Conservation (phyloP, 2,797 vertebrate species). For the Corythornis leucogaster region DNA sequence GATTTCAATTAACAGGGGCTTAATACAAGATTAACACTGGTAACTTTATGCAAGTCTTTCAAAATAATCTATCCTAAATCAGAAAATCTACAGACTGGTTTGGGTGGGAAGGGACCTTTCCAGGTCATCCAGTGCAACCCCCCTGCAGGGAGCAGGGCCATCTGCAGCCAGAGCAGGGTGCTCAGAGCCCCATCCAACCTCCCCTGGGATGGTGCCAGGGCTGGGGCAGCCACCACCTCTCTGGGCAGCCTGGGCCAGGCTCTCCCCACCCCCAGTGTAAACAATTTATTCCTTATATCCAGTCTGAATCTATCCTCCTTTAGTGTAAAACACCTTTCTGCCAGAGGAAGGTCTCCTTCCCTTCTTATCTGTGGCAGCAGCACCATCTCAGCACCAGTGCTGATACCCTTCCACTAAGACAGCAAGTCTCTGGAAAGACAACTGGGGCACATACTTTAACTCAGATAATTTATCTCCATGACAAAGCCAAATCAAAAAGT, state of each 20-base stretch:
- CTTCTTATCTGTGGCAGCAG: not conserved
- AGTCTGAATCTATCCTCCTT: not conserved
- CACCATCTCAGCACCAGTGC: not conserved
- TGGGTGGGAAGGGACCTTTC: not conserved
- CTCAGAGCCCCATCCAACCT: not conserved
- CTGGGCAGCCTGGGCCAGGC: not conserved
- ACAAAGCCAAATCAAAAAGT: not conserved
- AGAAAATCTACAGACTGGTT: not conserved
- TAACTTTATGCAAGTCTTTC: not conserved
- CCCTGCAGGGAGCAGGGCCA: not conserved
- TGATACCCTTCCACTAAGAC: not conserved
- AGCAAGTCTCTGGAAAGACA: not conserved
- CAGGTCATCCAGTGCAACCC: not conserved
- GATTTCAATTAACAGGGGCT: not conserved
- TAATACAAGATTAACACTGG: not conserved
- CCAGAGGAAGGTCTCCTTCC: not conserved
- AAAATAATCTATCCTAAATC: not conserved
- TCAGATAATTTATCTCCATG: not conserved
- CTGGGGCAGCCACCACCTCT: not conserved
- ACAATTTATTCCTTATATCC: not conserved
- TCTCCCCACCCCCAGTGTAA: fast-evolving
- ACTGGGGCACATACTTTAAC: fast-evolving
- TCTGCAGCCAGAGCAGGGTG: not conserved
- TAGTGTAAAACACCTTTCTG: not conserved
- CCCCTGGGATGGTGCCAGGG: not conserved